Evolutionary conservation across 2,113 vertebrate genomes (phyloP).

Genomic region (Cettia cetti): DNA sequence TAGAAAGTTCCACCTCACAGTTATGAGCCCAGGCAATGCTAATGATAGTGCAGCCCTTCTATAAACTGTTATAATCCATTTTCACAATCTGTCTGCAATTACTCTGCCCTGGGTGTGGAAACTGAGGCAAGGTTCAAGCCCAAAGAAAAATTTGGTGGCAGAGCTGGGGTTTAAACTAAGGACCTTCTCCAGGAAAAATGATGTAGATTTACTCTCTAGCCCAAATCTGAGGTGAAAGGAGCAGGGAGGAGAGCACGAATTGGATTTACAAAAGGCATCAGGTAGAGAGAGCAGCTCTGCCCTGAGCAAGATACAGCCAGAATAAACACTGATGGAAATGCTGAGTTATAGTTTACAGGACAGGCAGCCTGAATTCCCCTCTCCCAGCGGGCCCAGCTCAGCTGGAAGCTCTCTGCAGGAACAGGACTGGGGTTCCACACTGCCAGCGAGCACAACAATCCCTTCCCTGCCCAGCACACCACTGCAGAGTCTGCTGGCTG

Average conservation of each 20-base stretch:
- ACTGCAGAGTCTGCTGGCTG: not conserved
- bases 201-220: not conserved
- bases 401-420: not conserved
- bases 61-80: not conserved
- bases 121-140: not conserved
- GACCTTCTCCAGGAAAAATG: not conserved
- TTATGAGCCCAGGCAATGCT: not conserved
- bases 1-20: not conserved
- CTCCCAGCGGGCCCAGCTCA: not conserved
- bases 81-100: not conserved
- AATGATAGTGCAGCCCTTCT: not conserved
- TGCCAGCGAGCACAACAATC: fast-evolving
- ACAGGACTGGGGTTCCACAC: too few relatives aligned
- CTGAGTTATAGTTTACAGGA: not conserved
- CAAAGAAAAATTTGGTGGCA: not conserved
- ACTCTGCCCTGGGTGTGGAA: not conserved
- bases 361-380: not conserved
- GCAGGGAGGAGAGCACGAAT: not conserved
- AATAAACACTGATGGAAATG: not conserved
- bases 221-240: not conserved
- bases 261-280: not conserved
- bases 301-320: not conserved
- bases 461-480: not conserved
- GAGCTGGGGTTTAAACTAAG: not conserved
- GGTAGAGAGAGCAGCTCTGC: not conserved